These are phyloP conservation scores for Antrozous pallidus DNA, from an alignment of 2,797 vertebrate genomes.

Conservation along the genomic window DNA sequence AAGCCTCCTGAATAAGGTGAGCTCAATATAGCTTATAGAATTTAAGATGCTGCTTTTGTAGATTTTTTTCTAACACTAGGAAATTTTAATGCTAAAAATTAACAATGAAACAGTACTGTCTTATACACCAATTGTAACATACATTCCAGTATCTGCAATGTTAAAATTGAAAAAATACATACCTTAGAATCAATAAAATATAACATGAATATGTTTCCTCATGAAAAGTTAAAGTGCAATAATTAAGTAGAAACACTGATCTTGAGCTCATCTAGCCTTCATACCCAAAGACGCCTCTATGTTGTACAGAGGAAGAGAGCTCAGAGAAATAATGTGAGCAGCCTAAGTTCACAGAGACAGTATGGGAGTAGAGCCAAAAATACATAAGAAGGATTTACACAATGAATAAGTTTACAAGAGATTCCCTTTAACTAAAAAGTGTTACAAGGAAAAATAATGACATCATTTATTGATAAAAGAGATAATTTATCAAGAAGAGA, in stretches of 20 bases:
- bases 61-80: background rate
- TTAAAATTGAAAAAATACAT: background rate
- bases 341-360: background rate
- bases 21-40: background rate
- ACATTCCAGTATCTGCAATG: background rate
- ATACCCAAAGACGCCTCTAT: background rate
- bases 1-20: background rate
- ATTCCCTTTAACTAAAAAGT: background rate
- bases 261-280: background rate
- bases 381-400: background rate
- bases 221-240: background rate
- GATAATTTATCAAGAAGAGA: background rate
- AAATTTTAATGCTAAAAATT: conserved; percentile 9
- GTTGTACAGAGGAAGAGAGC: background rate
- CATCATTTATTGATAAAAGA: background rate
- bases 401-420: background rate
- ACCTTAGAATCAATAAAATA: background rate
- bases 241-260: background rate
- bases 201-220: background rate
- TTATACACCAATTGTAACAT: conserved; percentile 7
- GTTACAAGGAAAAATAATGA: background rate
- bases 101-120: background rate
- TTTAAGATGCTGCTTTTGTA: background rate
- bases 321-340: background rate
- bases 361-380: background rate